phyloP scores from a whole-genome alignment of 2,113 vertebrate genomes.

The Paralichthys olivaceus region DNA sequence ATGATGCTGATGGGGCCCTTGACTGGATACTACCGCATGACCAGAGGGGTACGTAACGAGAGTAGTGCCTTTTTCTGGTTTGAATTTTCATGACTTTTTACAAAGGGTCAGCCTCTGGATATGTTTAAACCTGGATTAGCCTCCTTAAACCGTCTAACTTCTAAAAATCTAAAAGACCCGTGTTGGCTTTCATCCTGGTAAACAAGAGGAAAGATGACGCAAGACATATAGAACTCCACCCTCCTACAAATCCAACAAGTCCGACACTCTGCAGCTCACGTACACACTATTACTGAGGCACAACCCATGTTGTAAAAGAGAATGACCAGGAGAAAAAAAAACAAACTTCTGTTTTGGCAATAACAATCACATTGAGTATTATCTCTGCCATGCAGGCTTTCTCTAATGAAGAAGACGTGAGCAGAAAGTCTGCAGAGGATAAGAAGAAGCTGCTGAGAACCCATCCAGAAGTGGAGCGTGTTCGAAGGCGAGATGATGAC shows the following conservation, averaged over 20 bases:
- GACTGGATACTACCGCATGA: slow-evolving; percentile 33
- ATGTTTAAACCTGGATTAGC: neutral
- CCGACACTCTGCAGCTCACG: neutral
- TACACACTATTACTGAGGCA: neutral
- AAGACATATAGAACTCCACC: neutral
- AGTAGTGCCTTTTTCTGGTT: neutral
- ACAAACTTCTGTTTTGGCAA: neutral
- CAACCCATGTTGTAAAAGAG: neutral
- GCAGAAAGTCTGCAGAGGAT: slow-evolving; percentile 20
- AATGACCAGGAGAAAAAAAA: neutral
- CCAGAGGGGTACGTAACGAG: slow-evolving; percentile 33
- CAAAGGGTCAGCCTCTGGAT: neutral
- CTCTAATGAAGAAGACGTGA: slow-evolving; percentile 36
- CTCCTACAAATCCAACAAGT: neutral
- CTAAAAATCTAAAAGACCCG: no score
- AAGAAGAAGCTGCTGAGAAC: slow-evolving; percentile 48
- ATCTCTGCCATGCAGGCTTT: slow-evolving; percentile 17
- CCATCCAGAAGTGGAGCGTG: slow-evolving; percentile 55
- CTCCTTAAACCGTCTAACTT: no score
- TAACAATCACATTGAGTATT: neutral
- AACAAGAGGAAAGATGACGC: neutral
- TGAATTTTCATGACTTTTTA: neutral
- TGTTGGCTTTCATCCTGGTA: no score
- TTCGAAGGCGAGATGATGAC: slow-evolving; percentile 51
- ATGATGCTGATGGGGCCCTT: slow-evolving; percentile 44